Evolutionary conservation across 2,113 vertebrate species (phyloP).

Genomic region (Sterrhoptilus dennistouni): DNA sequence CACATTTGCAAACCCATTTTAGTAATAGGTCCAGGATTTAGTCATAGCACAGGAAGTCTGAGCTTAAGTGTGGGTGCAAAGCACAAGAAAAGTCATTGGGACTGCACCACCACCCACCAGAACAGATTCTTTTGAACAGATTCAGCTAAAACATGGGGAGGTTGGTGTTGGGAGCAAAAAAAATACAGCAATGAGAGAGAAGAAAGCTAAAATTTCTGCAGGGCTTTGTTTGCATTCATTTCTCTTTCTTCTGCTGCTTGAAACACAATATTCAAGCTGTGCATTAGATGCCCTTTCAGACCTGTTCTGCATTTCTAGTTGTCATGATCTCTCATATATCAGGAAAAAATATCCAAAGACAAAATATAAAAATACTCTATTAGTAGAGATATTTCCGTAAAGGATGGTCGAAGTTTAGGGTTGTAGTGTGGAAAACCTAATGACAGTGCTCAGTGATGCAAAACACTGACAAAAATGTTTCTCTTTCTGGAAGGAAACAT

Average conservation of each 20-base stretch:
- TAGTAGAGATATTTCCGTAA: not conserved
- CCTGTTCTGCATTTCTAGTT: not conserved
- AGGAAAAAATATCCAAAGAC: not conserved
- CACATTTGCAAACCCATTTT: not conserved
- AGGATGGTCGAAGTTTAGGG: not conserved
- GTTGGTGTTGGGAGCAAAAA: not conserved
- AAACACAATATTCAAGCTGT: not conserved
- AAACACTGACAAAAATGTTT: not conserved
- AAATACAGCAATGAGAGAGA: not conserved
- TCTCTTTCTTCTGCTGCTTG: not conserved
- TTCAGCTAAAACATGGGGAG: not conserved
- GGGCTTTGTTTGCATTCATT: not conserved
- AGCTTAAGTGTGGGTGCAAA: conserved; percentile 8
- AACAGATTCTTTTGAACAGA: not conserved
- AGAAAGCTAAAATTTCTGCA: not conserved
- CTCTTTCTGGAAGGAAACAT: not conserved
- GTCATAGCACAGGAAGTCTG: not conserved
- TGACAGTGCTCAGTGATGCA: not conserved
- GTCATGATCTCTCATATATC: not conserved
- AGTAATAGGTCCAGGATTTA: not conserved
- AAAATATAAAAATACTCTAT: not conserved
- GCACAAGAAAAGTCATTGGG: not conserved
- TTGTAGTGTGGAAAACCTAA: not conserved
- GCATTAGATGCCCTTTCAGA: not conserved
- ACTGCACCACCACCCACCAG: conserved; percentile 29